Evolutionary conservation across 2,797 vertebrate species (phyloP).

Genomic region (Leptatherina wallacei): DNA sequence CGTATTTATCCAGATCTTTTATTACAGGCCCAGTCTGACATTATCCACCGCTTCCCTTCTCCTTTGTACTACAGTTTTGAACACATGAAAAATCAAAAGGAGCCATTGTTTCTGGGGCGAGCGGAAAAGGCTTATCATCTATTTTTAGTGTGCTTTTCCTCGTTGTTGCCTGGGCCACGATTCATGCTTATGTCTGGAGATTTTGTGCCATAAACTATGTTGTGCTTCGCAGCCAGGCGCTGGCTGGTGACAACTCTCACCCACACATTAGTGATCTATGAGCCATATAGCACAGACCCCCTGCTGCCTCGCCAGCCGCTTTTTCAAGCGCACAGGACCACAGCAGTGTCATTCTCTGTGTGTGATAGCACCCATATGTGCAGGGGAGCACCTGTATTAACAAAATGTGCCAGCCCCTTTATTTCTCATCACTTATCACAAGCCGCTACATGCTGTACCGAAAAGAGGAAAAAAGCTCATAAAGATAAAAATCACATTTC

Average conservation of each 20-base stretch:
- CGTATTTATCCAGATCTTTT: constrained; percentile 43
- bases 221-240: constrained; percentile 64
- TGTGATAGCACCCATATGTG: constrained; percentile 69
- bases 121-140: constrained; percentile 66
- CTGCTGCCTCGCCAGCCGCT: constrained; percentile 55
- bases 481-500: constrained; percentile 84
- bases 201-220: constrained; percentile 73
- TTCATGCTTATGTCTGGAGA: constrained; percentile 61
- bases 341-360: constrained; percentile 46
- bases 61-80: constrained; percentile 35
- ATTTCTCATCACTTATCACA: constrained; percentile 73
- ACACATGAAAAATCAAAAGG: constrained; percentile 54
- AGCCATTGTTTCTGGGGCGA: constrained; percentile 75
- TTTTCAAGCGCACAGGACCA: constrained; percentile 44
- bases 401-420: constrained; percentile 54
- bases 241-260: constrained; percentile 75
- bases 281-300: constrained; percentile 57
- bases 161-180: constrained; percentile 73
- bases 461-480: constrained; percentile 57
- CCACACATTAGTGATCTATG: constrained; percentile 78
- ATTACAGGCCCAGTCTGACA: constrained; percentile 42
- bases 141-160: constrained; percentile 76
- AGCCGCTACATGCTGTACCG: constrained; percentile 47
- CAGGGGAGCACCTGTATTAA: constrained; percentile 65
- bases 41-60: constrained; percentile 31